phyloP scores from a whole-genome alignment of 2,888 invertebrate species.

The Lasioglossum malachurum region DNA sequence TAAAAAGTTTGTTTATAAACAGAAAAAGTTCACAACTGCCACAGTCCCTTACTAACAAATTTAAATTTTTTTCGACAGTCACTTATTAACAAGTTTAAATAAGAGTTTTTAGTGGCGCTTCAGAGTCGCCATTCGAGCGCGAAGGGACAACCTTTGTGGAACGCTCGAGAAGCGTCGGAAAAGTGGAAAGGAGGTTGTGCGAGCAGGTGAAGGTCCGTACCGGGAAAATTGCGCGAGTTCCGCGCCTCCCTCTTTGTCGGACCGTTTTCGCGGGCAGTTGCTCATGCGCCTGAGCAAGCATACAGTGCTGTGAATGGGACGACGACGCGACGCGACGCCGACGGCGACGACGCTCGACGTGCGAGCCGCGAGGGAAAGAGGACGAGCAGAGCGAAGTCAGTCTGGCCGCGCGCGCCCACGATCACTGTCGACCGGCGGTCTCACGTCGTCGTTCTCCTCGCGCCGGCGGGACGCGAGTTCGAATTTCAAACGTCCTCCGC shows the following conservation, averaged over 20 bases:
- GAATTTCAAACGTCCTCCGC: conserved; percentile 13
- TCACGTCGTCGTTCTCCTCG: conserved; percentile 48
- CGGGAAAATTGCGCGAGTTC: background rate
- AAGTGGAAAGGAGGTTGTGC: background rate
- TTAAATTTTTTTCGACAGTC: no score
- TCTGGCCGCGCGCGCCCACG: conserved; percentile 80
- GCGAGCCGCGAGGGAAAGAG: conserved; percentile 65
- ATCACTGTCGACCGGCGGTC: conserved; percentile 72
- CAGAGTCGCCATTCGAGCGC: background rate
- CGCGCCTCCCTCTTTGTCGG: conserved; percentile 45
- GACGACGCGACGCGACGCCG: conserved; percentile 64
- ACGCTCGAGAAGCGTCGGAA: background rate
- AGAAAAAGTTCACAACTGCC: no score
- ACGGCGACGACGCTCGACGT: conserved; percentile 53
- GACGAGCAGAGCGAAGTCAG: conserved; percentile 74
- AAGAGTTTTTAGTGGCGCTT: no score
- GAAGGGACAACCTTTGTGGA: background rate
- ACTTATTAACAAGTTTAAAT: no score
- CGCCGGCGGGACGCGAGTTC: conserved; percentile 48
- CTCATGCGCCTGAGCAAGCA: conserved; percentile 69
- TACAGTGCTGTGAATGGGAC: conserved; percentile 64
- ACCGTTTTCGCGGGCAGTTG: conserved; percentile 45
- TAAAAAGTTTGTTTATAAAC: no score
- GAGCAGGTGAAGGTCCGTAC: background rate
- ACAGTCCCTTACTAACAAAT: no score